phyloP scores from a whole-genome alignment of 2,888 invertebrate genomes.

The Nemoura dubitans region DNA sequence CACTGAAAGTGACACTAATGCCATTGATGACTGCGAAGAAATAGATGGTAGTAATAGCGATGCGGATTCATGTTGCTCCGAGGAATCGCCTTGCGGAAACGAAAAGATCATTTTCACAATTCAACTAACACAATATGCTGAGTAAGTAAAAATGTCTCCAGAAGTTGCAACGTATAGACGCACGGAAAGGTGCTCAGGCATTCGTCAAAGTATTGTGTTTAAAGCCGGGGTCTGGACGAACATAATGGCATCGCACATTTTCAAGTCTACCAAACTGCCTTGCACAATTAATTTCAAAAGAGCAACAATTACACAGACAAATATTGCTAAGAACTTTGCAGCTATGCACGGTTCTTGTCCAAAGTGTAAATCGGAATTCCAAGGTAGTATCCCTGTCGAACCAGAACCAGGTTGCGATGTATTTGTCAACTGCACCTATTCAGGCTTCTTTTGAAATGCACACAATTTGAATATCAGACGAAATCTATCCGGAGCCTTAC shows the following conservation, averaged over 20 bases:
- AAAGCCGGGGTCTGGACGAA: constrained; percentile 39
- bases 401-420: constrained; percentile 37
- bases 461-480: constrained; percentile 38
- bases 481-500: constrained; percentile 33
- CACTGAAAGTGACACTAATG: background rate
- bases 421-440: constrained; percentile 32
- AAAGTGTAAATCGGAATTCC: constrained; percentile 42
- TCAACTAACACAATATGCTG: constrained; percentile 2
- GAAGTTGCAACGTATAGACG: background rate
- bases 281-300: constrained; percentile 45
- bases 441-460: constrained; percentile 31
- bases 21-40: background rate
- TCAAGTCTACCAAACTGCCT: constrained; percentile 45
- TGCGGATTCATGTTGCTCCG: background rate
- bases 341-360: constrained; percentile 19
- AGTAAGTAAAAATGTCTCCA: background rate
- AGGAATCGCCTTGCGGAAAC: background rate
- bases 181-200: background rate
- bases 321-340: constrained; percentile 18
- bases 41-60: background rate
- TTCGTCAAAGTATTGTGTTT: background rate
- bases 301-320: constrained; percentile 5
- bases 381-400: constrained; percentile 36
- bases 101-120: background rate
- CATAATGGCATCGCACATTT: constrained; percentile 44